Percentiles rank a stretch among this genome's conserved stretches.
Evolutionary conservation across 2,113 vertebrate species (phyloP).

Genomic region (Psammodynastes pulverulentus): DNA sequence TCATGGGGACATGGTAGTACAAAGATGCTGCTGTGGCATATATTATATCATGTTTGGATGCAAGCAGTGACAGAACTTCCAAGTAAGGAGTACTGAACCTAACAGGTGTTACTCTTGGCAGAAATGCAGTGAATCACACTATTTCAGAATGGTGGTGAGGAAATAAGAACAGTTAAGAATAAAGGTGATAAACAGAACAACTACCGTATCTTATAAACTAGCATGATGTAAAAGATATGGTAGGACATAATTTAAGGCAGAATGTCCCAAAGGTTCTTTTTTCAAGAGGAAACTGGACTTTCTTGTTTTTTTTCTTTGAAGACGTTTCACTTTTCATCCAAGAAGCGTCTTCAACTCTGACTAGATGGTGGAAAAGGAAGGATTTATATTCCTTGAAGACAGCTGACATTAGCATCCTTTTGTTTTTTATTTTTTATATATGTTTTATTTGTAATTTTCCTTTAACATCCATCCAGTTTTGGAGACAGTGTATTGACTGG

Average conservation of each 20-base stretch:
- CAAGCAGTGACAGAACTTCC: not conserved
- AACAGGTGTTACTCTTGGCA: not conserved
- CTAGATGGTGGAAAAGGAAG: too few relatives aligned
- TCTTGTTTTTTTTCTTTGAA: too few relatives aligned
- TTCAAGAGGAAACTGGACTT: too few relatives aligned
- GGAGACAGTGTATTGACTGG: too few relatives aligned
- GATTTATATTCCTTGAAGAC: too few relatives aligned
- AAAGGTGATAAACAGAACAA: not conserved
- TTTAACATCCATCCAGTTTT: too few relatives aligned
- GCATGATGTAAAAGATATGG: not conserved
- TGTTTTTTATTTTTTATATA: too few relatives aligned
- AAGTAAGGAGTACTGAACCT: not conserved
- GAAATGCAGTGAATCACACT: not conserved
- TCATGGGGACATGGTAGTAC: not conserved
- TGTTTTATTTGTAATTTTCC: too few relatives aligned
- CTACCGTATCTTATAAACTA: not conserved
- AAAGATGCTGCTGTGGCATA: not conserved
- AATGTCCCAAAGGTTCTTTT: not conserved
- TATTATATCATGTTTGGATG: not conserved
- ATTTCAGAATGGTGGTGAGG: not conserved
- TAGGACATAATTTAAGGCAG: conserved; percentile 5
- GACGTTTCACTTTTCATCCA: too few relatives aligned
- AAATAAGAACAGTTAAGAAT: not conserved
- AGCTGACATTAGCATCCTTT: too few relatives aligned
- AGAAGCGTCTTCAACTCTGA: too few relatives aligned